A percentile compares a stretch with the other conserved stretches of the same genome.
phyloP scores from a whole-genome alignment of 2,113 vertebrate species.

The Numida meleagris region DNA sequence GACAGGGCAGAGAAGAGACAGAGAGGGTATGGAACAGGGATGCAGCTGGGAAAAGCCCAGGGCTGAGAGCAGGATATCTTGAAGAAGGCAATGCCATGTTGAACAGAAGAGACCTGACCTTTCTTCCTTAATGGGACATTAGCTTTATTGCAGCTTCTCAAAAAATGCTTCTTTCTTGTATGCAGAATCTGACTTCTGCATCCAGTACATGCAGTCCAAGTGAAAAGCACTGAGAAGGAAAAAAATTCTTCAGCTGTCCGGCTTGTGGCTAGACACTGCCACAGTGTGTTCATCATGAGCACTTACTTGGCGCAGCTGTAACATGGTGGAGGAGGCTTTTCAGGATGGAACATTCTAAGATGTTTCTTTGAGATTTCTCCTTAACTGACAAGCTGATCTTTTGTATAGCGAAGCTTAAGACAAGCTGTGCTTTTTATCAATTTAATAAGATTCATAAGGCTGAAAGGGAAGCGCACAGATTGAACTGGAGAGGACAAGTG shows the following conservation, averaged over 20 bases:
- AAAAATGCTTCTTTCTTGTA: neutral
- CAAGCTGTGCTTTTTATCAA: neutral
- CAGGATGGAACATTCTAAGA: neutral
- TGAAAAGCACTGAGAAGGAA: neutral
- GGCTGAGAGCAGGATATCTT: neutral
- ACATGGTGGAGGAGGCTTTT: neutral
- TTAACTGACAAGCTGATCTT: neutral
- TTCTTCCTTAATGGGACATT: neutral
- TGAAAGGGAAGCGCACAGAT: neutral
- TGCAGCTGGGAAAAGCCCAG: neutral
- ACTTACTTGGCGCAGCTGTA: neutral
- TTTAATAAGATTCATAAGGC: neutral
- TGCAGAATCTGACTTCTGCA: neutral
- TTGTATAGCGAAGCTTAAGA: neutral
- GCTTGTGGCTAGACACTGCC: neutral
- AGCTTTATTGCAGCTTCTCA: neutral
- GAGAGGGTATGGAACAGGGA: neutral
- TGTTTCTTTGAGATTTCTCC: neutral
- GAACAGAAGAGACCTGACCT: neutral
- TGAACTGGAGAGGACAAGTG: neutral
- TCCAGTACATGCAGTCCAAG: neutral
- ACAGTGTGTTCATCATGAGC: neutral
- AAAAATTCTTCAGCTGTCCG: neutral
- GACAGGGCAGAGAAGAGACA: neutral
- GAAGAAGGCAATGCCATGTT: neutral